Evolutionary conservation across 2,113 vertebrate species (phyloP).

Genomic region (Podilymbus podiceps): DNA sequence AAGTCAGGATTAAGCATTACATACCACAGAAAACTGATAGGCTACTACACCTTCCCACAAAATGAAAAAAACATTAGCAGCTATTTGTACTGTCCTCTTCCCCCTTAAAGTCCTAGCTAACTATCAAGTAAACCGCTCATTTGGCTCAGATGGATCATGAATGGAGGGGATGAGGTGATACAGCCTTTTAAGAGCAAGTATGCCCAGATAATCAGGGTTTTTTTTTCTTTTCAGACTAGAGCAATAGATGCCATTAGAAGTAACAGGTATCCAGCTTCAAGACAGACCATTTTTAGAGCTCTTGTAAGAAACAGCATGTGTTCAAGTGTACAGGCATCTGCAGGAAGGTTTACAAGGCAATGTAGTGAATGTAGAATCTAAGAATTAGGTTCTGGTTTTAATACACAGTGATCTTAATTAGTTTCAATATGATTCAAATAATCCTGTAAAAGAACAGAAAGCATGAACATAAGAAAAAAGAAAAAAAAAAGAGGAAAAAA

Average conservation of each 20-base stretch:
- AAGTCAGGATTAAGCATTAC: not conserved
- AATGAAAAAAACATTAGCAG: not conserved
- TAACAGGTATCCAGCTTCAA: constrained; percentile 5
- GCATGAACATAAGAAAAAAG: constrained; percentile 37
- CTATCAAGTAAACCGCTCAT: not conserved
- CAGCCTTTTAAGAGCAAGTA: not conserved
- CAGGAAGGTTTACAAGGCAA: not conserved
- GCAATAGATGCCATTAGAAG: not conserved
- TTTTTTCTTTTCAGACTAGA: not conserved
- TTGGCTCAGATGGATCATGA: not conserved
- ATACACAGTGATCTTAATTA: not conserved
- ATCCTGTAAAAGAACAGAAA: constrained; percentile 16
- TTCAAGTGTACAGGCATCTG: constrained; percentile 52
- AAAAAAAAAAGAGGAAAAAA: not conserved
- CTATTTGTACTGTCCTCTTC: not conserved
- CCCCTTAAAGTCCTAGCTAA: not conserved
- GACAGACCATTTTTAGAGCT: not conserved
- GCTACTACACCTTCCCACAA: not conserved
- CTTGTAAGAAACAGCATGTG: constrained; percentile 37
- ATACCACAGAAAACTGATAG: not conserved
- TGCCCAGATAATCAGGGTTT: not conserved
- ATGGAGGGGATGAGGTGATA: not conserved
- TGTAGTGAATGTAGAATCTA: not conserved
- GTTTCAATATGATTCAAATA: constrained; percentile 15
- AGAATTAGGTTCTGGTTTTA: not conserved